Evolutionary conservation across 2,113 vertebrate species (phyloP).

Genomic region (Thamnophis sirtalis): DNA sequence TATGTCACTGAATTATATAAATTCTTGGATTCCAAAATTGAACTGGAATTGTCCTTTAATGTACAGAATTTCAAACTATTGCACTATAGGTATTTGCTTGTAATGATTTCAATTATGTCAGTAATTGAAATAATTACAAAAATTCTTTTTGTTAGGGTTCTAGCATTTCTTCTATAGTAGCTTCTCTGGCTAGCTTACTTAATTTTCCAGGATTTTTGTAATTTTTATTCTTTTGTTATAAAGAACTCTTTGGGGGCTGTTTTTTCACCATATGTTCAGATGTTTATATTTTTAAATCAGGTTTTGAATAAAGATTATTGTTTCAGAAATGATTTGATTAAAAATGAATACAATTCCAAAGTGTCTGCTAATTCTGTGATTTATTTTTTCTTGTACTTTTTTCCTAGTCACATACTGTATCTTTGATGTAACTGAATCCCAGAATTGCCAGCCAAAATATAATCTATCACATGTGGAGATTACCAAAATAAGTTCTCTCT

Average conservation of each 20-base stretch:
- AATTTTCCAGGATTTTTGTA: neutral
- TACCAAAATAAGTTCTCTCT: neutral
- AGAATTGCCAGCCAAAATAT: neutral
- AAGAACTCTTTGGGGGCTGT: neutral
- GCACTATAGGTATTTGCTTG: neutral
- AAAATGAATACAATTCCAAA: neutral
- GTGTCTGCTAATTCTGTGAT: neutral
- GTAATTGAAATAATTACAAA: neutral
- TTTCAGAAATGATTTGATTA: neutral
- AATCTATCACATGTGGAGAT: neutral
- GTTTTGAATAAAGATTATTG: neutral
- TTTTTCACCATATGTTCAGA: neutral
- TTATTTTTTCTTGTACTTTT: neutral
- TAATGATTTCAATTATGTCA: neutral
- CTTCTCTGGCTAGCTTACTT: neutral
- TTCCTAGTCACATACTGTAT: neutral
- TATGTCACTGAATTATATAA: neutral
- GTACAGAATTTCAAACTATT: neutral
- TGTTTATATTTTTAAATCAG: neutral
- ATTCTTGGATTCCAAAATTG: neutral
- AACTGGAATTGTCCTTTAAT: neutral
- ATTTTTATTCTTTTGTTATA: neutral
- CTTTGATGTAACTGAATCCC: neutral
- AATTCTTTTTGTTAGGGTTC: neutral
- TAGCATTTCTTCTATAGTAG: neutral